These are phyloP conservation scores for Euplagia quadripunctaria DNA, from an alignment of 2,888 invertebrate genomes.

Conservation along the genomic window DNA sequence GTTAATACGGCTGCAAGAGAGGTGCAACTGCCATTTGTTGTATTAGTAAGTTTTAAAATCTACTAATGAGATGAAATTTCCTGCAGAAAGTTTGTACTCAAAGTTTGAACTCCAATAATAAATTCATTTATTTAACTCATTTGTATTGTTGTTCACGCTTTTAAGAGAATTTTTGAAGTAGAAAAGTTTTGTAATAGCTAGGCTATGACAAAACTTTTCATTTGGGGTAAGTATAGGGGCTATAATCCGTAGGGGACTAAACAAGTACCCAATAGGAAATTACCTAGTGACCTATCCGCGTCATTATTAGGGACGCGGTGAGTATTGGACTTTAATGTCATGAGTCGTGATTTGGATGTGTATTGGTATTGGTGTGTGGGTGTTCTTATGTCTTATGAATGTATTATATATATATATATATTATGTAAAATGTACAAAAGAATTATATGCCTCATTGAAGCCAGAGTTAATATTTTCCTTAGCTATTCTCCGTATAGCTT, in stretches of 20 bases:
- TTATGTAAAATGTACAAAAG: no score
- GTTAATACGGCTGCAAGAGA: not conserved
- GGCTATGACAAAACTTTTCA: no score
- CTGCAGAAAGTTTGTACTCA: conserved; percentile 1
- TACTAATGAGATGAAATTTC: conserved; percentile 5
- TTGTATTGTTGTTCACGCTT: not conserved
- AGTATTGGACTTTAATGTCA: no score
- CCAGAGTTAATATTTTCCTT: no score
- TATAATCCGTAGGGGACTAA: not conserved
- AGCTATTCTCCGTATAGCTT: no score
- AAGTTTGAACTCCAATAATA: conserved; percentile 3
- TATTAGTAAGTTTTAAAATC: conserved; percentile 20
- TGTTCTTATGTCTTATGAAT: no score
- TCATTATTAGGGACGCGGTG: no score
- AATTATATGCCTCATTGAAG: no score
- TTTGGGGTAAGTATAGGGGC: not conserved
- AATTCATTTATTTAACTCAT: not conserved
- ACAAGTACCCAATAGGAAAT: not conserved
- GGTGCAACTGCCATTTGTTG: conserved; percentile 21
- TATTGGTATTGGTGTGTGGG: no score
- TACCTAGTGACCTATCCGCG: no score
- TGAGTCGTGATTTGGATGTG: no score
- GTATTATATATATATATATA: no score
- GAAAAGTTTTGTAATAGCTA: not conserved
- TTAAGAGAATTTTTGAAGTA: not conserved